A percentile compares a stretch with the other conserved stretches of the same genome.
Conservation (phyloP, 2,888 invertebrate genomes). For the Drosophila tripunctata region DNA sequence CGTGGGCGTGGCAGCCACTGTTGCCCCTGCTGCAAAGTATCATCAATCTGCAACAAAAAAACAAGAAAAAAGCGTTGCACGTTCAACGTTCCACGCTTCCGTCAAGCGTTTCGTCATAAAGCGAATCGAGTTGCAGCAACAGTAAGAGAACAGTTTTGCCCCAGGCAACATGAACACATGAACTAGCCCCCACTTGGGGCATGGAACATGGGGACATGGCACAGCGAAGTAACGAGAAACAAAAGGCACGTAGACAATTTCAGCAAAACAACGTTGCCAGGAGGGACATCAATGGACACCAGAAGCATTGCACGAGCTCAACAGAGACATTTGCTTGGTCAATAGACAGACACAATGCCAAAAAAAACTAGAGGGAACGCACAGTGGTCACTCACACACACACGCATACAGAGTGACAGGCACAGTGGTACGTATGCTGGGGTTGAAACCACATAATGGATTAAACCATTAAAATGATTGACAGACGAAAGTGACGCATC, state of each 20-base stretch:
- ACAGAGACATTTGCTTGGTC: constrained; percentile 59
- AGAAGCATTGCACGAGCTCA: constrained; percentile 40
- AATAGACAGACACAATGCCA: constrained; percentile 39
- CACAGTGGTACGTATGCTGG: constrained; percentile 18
- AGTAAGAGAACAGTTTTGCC: constrained; percentile 54
- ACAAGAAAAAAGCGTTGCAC: constrained; percentile 43
- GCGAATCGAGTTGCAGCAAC: constrained; percentile 33
- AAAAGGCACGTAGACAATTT: constrained; percentile 72
- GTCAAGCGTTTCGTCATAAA: constrained; percentile 61
- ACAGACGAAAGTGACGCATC: background rate
- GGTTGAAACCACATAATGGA: background rate
- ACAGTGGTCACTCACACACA: constrained; percentile 10
- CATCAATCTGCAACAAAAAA: constrained; percentile 50
- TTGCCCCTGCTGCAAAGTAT: constrained; percentile 40
- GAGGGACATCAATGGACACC: constrained; percentile 40
- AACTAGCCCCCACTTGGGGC: background rate
- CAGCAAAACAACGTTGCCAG: constrained; percentile 17
- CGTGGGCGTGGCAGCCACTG: constrained; percentile 44
- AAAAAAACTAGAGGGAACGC: background rate
- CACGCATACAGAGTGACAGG: too few species aligned
- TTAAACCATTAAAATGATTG: constrained; percentile 11
- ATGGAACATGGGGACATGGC: background rate
- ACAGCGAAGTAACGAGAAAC: constrained; percentile 35
- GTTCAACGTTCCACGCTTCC: constrained; percentile 58
- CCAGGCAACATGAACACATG: constrained; percentile 24